Percentiles rank a stretch among this genome's conserved stretches.
Conservation (phyloP, 2,113 vertebrate genomes). For the Marmota monax region DNA sequence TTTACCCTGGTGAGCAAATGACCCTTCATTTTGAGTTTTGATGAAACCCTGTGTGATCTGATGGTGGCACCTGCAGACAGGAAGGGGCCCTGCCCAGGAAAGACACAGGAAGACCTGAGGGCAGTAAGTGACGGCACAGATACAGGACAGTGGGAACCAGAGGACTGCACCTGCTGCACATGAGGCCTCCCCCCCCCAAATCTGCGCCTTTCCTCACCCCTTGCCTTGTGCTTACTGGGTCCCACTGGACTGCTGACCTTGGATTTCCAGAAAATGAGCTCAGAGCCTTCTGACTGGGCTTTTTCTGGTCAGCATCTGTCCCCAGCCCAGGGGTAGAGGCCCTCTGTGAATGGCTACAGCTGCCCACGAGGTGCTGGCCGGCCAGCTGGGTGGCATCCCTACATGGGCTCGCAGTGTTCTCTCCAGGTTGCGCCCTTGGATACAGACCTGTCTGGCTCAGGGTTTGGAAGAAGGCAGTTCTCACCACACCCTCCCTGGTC, state of each 20-base stretch:
- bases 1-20: fast-evolving
- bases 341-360: background rate
- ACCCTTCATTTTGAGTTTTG: background rate
- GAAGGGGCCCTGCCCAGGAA: background rate
- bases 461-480: background rate
- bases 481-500: background rate
- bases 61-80: background rate
- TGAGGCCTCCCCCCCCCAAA: background rate
- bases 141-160: no score
- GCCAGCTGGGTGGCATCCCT: no score
- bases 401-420: no score
- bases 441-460: background rate
- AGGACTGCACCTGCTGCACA: background rate
- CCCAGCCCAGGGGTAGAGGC: no score
- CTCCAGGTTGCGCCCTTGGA: background rate
- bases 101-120: background rate
- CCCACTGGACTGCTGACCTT: no score
- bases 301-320: background rate
- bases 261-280: background rate
- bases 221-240: background rate
- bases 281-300: no score
- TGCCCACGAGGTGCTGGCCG: fast-evolving
- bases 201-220: no score
- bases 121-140: background rate
- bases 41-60: background rate